A percentile compares a stretch with the other conserved stretches of the same genome.
phyloP scores from a whole-genome alignment of 2,888 invertebrate genomes.

The Plagodis dolabraria region DNA sequence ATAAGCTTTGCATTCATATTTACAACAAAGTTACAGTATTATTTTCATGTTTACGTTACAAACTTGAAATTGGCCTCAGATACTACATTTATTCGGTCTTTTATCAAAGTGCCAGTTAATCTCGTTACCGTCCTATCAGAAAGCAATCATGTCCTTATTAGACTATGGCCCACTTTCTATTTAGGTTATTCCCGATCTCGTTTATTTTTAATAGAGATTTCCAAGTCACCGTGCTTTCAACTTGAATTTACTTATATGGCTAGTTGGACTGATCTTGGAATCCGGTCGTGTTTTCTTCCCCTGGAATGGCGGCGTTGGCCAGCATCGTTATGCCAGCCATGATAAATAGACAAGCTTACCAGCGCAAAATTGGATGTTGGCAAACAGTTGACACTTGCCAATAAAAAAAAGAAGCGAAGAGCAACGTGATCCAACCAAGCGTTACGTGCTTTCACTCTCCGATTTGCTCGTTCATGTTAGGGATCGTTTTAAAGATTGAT shows the following conservation, averaged over 20 bases:
- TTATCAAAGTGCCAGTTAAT: too few relatives aligned
- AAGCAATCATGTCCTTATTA: slow-evolving; percentile 32
- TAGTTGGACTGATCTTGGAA: slow-evolving; percentile 31
- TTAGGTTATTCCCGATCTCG: slow-evolving; percentile 32
- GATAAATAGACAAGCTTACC: slow-evolving; percentile 52
- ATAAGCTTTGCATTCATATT: too few relatives aligned
- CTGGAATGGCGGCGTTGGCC: slow-evolving; percentile 16
- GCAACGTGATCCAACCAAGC: slow-evolving; percentile 67
- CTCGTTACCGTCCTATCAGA: slow-evolving; percentile 6
- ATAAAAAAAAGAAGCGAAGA: slow-evolving; percentile 56
- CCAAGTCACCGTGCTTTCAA: slow-evolving; percentile 31
- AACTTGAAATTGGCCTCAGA: too few relatives aligned
- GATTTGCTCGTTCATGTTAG: slow-evolving; percentile 50
- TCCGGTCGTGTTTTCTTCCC: slow-evolving; percentile 28
- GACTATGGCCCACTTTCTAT: slow-evolving; percentile 33
- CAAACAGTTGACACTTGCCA: slow-evolving; percentile 63
- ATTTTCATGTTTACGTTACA: too few relatives aligned
- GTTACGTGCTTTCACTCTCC: slow-evolving; percentile 75
- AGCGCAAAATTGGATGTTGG: slow-evolving; percentile 55
- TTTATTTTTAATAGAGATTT: slow-evolving; percentile 38
- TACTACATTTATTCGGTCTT: too few relatives aligned
- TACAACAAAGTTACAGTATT: too few relatives aligned
- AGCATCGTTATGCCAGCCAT: slow-evolving; percentile 30
- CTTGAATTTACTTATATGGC: slow-evolving; percentile 35
- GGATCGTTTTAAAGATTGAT: slow-evolving; percentile 48